A percentile compares a stretch with the other conserved stretches of the same genome.
Conservation (phyloP, 2,888 invertebrate genomes). For the Toxonevra muliebris region DNA sequence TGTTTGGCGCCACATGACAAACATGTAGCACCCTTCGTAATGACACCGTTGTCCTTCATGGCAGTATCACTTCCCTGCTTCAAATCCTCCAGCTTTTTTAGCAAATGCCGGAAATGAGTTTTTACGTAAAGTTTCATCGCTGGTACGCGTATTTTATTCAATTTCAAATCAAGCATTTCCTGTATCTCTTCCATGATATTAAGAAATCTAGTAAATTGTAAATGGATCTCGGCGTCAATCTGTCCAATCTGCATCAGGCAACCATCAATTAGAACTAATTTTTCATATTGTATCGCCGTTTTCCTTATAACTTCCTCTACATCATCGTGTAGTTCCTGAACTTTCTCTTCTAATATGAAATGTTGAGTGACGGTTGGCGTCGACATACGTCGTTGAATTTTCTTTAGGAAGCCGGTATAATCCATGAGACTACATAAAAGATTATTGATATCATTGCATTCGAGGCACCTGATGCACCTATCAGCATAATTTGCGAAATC, state of each 20-base stretch:
- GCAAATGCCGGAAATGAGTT: conserved; percentile 49
- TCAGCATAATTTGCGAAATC: too few species aligned
- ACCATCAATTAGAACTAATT: conserved; percentile 53
- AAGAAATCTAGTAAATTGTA: conserved; percentile 50
- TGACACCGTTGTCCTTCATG: conserved; percentile 57
- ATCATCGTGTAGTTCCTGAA: conserved; percentile 45
- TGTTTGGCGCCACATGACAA: conserved; percentile 52
- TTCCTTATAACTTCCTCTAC: conserved; percentile 43
- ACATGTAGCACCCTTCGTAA: conserved; percentile 51
- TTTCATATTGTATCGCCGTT: conserved; percentile 50
- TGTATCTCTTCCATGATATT: conserved; percentile 61
- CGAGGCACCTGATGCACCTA: too few species aligned
- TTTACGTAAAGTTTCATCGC: conserved; percentile 56
- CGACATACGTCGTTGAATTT: conserved; percentile 50
- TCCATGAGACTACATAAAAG: conserved; percentile 51
- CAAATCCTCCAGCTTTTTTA: conserved; percentile 40
- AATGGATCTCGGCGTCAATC: conserved; percentile 43
- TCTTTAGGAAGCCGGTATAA: conserved; percentile 52
- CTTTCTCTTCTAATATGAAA: conserved; percentile 42
- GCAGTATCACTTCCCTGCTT: conserved; percentile 44
- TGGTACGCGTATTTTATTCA: conserved; percentile 61
- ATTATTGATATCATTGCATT: conserved; percentile 47
- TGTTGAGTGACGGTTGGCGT: conserved; percentile 47
- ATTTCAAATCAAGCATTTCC: conserved; percentile 61
- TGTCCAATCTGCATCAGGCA: conserved; percentile 51